Evolutionary conservation across 2,113 vertebrate genomes (phyloP).

Genomic region (Caretta caretta): DNA sequence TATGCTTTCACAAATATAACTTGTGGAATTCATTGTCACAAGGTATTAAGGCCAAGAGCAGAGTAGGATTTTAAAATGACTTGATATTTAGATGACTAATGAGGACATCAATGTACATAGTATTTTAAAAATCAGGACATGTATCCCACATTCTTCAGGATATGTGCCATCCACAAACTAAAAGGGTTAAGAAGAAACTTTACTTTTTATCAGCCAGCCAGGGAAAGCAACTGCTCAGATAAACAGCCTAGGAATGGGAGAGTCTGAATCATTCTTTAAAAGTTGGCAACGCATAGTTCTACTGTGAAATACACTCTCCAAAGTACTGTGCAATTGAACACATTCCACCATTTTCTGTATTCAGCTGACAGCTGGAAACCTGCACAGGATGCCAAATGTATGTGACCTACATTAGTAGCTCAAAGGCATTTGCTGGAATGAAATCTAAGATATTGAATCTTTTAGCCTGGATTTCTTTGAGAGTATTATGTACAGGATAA

Average conservation of each 20-base stretch:
- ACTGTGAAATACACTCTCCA: neutral
- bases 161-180: neutral
- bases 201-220: neutral
- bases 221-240: neutral
- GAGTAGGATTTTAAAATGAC: conserved; percentile 27
- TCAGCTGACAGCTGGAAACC: conserved; percentile 59
- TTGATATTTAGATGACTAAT: neutral
- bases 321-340: neutral
- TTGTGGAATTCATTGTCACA: neutral
- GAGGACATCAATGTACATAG: neutral
- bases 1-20: neutral
- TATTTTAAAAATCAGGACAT: neutral
- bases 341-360: conserved; percentile 25
- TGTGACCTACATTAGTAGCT: conserved; percentile 44
- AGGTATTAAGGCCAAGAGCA: neutral
- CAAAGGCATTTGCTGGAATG: conserved; percentile 51
- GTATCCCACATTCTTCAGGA: neutral
- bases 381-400: conserved; percentile 32
- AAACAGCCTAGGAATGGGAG: neutral
- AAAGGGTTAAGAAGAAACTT: neutral
- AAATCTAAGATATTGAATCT: conserved; percentile 49
- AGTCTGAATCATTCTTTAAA: neutral
- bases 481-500: conserved; percentile 46
- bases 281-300: neutral
- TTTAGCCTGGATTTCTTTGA: conserved; percentile 41